Evolutionary conservation across 2,888 invertebrate genomes (phyloP).

Genomic region (Punctoribates punctum): DNA sequence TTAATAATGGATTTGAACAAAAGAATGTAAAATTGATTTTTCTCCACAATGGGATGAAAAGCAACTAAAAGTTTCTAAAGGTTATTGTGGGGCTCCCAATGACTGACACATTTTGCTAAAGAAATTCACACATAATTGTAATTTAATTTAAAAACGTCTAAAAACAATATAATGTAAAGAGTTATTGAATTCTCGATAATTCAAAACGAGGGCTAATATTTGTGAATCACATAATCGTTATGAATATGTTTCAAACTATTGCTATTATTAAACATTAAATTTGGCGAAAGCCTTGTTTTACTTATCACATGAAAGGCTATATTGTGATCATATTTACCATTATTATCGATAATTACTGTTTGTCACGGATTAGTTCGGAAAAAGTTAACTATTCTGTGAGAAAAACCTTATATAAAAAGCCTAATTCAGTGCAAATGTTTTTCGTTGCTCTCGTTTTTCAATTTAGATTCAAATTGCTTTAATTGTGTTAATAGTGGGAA

Average conservation of each 20-base stretch:
- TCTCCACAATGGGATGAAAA: too few relatives aligned
- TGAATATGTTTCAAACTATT: neutral
- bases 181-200: neutral
- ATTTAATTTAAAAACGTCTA: too few relatives aligned
- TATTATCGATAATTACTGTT: slow-evolving; percentile 25
- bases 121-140: too few relatives aligned
- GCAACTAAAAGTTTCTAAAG: neutral
- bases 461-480: too few relatives aligned
- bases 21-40: too few relatives aligned
- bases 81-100: slow-evolving; percentile 1
- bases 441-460: neutral
- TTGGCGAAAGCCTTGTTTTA: slow-evolving; percentile 32
- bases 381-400: neutral
- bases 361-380: slow-evolving; percentile 24
- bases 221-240: neutral
- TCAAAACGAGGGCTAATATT: neutral
- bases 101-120: neutral
- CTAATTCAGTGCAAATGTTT: neutral
- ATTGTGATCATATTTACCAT: slow-evolving; percentile 35
- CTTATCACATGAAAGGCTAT: slow-evolving; percentile 31
- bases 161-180: too few relatives aligned
- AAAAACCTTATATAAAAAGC: neutral
- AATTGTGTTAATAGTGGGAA: too few relatives aligned
- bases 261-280: slow-evolving; percentile 8
- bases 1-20: neutral